Percentiles rank a stretch among this genome's conserved stretches.
phyloP scores from a whole-genome alignment of 2,888 invertebrate genomes.

The Drosophila birchii region DNA sequence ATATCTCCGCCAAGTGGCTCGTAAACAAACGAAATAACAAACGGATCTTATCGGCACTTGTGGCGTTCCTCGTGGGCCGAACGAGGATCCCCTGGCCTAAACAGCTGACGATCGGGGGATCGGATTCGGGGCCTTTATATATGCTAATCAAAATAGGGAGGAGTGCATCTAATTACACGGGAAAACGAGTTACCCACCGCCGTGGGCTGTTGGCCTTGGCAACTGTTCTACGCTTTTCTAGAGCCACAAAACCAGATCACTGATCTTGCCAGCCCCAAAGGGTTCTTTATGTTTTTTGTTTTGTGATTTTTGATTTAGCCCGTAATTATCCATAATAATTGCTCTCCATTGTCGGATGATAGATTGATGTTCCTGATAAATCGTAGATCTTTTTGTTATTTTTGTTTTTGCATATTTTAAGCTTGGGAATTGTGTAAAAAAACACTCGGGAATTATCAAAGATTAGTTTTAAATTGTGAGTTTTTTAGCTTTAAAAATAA shows the following conservation, averaged over 20 bases:
- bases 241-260: constrained; percentile 32
- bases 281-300: constrained; percentile 14
- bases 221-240: constrained; percentile 37
- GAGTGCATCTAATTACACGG: constrained; percentile 59
- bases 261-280: constrained; percentile 26
- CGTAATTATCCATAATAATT: constrained; percentile 36
- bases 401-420: constrained; percentile 25
- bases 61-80: constrained; percentile 1
- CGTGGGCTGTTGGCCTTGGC: constrained; percentile 44
- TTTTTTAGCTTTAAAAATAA: not conserved
- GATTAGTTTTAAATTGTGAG: no score
- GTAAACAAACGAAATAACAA: constrained; percentile 39
- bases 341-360: constrained; percentile 28
- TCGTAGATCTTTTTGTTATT: not conserved
- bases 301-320: constrained; percentile 3
- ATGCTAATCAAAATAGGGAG: constrained; percentile 53
- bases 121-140: not conserved
- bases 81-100: constrained; percentile 24
- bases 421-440: not conserved
- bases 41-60: constrained; percentile 44
- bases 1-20: constrained; percentile 24
- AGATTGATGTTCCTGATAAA: constrained; percentile 33
- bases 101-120: constrained; percentile 22
- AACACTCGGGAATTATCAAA: no score
- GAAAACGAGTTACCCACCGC: constrained; percentile 60